These are phyloP conservation scores for Isaurus tuberculatus DNA, from an alignment of 92 coral and sea anemone species.

Conservation along the genomic window DNA sequence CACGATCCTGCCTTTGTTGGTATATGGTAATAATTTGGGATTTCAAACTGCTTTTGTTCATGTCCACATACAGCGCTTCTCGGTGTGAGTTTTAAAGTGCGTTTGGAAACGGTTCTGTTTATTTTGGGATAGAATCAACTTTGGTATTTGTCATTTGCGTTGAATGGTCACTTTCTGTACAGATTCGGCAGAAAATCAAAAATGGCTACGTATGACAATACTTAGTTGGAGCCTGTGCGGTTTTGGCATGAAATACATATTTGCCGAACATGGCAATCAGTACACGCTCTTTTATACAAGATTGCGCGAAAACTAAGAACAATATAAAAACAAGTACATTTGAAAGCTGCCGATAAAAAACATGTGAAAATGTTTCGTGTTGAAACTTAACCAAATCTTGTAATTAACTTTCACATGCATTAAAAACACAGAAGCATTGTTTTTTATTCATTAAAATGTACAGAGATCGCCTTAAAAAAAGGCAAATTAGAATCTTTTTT, in stretches of 20 bases:
- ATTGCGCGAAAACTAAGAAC: too few relatives aligned
- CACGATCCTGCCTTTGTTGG: constrained; percentile 18
- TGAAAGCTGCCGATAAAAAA: too few relatives aligned
- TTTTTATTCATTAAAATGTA: too few relatives aligned
- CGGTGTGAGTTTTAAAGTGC: neutral
- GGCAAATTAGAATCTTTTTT: too few relatives aligned
- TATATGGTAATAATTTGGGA: constrained; percentile 20
- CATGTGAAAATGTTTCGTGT: too few relatives aligned
- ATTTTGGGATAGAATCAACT: neutral
- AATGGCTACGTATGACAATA: neutral
- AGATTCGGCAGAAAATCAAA: neutral
- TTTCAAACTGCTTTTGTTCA: constrained; percentile 33
- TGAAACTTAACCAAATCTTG: too few relatives aligned
- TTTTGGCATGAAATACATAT: neutral
- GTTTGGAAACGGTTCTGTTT: neutral
- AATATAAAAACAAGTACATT: too few relatives aligned
- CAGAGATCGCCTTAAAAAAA: too few relatives aligned
- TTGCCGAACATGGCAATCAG: neutral
- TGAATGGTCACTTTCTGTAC: neutral
- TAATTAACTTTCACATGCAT: too few relatives aligned
- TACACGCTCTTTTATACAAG: neutral
- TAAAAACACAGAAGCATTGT: too few relatives aligned
- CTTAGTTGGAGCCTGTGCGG: neutral
- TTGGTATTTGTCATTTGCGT: too few relatives aligned
- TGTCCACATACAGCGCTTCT: neutral